Base-by-base conservation (phyloP, 92 coral and sea anemone genomes). In the Actinostola sp. region DNA sequence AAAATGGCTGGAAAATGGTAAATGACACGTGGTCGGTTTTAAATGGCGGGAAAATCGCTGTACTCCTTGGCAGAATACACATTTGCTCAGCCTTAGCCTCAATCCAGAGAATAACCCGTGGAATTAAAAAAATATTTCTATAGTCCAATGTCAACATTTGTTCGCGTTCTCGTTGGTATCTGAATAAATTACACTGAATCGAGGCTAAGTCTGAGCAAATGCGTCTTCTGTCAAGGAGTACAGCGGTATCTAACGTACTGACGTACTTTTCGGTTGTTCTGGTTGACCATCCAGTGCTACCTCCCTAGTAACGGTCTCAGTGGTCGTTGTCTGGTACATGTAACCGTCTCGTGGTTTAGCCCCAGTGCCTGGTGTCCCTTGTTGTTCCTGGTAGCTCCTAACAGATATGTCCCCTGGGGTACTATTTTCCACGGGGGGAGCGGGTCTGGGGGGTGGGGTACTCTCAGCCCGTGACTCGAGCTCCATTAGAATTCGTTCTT, bases 311-410 rank as follows among this genome's bases (percentile, higher is more conserved):
- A 69, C 46, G 42, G 77, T 75, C 30, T 86, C 90, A 14, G 89
- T 84, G 35, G 85, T 80, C n/a, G 81, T 86, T 46, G 82, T 88
- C 45, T 87, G 86, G 54, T 67, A 69, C 25, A 54, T 73, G 69
- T 89, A 86, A 17, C 84, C 89, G 21, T 79, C 85, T 35, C 46
- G 48, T 17, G 72, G 64, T 17, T 64, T 54, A 38, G 56, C 50
- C 10, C 0, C 62, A 27, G 28, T 56, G 16, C 66, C 66, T 3
- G 84, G 78, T 17, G 84, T 62, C 16, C 69, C 77, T 45, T 12
- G 46, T 41, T 36, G 77, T 15, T 79, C 72, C 5, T 60, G 67
- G 26, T 71, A 57, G 46, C 69, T 69, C 60, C 79, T 70, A 5
- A 77, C 46, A 20, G 85, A 66, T 45, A 79, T 61, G 28, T 85